These are phyloP conservation scores for Vandiemenella viatica DNA, from an alignment of 2,888 invertebrate genomes.

Conservation along the genomic window DNA sequence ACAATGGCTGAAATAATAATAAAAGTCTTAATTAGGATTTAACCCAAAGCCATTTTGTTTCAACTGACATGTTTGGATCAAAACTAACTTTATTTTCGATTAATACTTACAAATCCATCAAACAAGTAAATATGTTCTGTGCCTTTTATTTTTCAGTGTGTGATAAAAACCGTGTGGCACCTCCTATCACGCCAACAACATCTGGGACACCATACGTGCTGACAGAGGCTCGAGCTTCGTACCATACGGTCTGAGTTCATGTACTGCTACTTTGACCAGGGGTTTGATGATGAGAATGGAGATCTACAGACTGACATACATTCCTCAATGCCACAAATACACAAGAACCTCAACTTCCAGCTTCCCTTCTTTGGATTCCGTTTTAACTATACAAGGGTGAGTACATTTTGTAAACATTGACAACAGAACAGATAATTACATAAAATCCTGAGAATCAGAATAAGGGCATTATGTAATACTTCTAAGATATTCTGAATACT, in stretches of 20 bases:
- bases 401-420: conserved; percentile 21
- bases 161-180: neutral
- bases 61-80: too few species aligned
- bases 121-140: too few species aligned
- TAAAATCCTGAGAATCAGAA: too few species aligned
- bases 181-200: neutral
- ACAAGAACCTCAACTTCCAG: conserved; percentile 86
- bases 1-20: too few species aligned
- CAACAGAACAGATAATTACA: too few species aligned
- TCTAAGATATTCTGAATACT: too few species aligned
- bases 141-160: conserved; percentile 16
- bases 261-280: conserved; percentile 78
- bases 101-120: too few species aligned
- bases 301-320: conserved; percentile 75
- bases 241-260: conserved; percentile 59
- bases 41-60: too few species aligned
- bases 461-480: too few species aligned
- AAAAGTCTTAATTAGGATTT: too few species aligned
- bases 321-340: conserved; percentile 66
- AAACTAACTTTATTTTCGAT: too few species aligned
- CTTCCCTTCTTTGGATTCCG: conserved; percentile 85
- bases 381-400: conserved; percentile 83
- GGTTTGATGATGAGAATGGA: conserved; percentile 47
- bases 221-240: conserved; percentile 43
- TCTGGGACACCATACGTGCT: conserved; percentile 43